phyloP scores from a whole-genome alignment of 2,113 vertebrate genomes.

The Ageneiosus marmoratus region DNA sequence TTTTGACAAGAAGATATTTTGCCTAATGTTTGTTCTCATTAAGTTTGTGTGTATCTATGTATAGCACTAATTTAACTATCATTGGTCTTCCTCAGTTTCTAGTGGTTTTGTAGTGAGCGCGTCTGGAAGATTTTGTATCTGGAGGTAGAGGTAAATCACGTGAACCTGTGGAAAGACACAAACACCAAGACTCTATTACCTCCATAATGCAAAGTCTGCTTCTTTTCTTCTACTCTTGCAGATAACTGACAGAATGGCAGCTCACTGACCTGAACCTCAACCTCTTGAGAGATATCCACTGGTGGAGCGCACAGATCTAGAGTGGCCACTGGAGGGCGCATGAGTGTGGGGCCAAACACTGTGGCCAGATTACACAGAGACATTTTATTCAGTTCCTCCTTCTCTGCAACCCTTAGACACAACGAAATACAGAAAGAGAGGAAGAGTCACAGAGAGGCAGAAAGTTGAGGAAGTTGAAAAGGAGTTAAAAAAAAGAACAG shows the following conservation, averaged over 20 bases:
- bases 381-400: constrained; percentile 73
- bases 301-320: constrained; percentile 37
- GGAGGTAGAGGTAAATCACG: constrained; percentile 71
- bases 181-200: neutral
- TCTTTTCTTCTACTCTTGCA: neutral
- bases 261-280: constrained; percentile 70
- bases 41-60: neutral
- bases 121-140: constrained; percentile 67
- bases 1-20: neutral
- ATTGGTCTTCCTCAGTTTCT: constrained; percentile 61
- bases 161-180: constrained; percentile 67
- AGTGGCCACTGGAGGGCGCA: constrained; percentile 65
- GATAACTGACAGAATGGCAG: neutral
- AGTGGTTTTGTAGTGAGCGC: constrained; percentile 61
- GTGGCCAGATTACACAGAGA: constrained; percentile 72
- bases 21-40: neutral
- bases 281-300: constrained; percentile 73
- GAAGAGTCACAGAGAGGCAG: neutral
- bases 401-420: constrained; percentile 64
- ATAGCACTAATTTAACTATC: constrained; percentile 1
- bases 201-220: neutral
- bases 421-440: neutral
- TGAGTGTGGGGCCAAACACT: constrained; percentile 74
- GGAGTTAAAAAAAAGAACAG: neutral
- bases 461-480: neutral